phyloP scores from a whole-genome alignment of 2,888 invertebrate genomes.

The Dynastes hyllus region DNA sequence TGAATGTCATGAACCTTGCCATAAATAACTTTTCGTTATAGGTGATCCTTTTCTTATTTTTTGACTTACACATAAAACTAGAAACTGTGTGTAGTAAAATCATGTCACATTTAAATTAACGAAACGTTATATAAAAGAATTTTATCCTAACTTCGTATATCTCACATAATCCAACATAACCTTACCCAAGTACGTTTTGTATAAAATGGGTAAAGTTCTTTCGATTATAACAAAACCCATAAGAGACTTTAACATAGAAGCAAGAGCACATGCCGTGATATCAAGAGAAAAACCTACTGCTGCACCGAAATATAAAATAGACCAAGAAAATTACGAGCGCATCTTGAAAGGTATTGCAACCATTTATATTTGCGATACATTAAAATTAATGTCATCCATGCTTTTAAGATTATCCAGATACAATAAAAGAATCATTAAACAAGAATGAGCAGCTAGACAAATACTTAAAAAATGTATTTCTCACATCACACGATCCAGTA shows the following conservation, averaged over 20 bases:
- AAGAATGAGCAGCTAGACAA: constrained; percentile 79
- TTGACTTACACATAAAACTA: no score
- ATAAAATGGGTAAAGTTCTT: constrained; percentile 79
- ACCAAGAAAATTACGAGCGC: constrained; percentile 77
- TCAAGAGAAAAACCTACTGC: constrained; percentile 75
- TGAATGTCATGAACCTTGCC: no score
- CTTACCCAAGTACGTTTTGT: neutral
- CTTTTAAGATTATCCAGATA: constrained; percentile 75
- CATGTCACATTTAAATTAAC: no score
- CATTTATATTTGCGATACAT: constrained; percentile 15
- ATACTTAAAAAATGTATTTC: constrained; percentile 82
- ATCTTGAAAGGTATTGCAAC: constrained; percentile 73
- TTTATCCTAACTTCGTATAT: neutral
- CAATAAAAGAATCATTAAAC: constrained; percentile 76
- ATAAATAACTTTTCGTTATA: no score
- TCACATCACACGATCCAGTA: constrained; percentile 76
- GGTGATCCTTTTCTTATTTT: no score
- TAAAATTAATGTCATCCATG: neutral
- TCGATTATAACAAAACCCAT: constrained; percentile 75
- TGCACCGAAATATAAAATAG: constrained; percentile 81
- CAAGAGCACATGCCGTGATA: constrained; percentile 82
- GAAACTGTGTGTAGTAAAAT: no score
- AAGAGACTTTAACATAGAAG: constrained; percentile 84
- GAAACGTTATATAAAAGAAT: neutral
- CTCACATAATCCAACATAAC: constrained; percentile 29